These are phyloP conservation scores for Bursaphelenchus okinawaensis DNA, from an alignment of 2,888 invertebrate species.

Conservation along the genomic window DNA sequence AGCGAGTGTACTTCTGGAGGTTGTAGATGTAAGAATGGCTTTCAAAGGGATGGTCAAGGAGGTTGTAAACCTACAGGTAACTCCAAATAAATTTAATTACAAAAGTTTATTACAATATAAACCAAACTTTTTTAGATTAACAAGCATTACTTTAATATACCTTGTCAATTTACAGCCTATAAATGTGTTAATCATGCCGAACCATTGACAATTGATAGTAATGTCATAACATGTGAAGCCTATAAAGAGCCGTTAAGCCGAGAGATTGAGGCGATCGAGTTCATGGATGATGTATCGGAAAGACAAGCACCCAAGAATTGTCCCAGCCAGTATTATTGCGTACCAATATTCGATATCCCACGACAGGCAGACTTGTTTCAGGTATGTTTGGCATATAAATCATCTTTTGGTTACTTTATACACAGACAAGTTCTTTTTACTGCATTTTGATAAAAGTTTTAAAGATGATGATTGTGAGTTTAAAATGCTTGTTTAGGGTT, in stretches of 20 bases:
- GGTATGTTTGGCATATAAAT: background rate
- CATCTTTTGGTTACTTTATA: too few species aligned
- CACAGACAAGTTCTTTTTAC: background rate
- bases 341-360: constrained; percentile 49
- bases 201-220: constrained; percentile 35
- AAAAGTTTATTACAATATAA: too few species aligned
- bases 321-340: constrained; percentile 46
- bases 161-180: constrained; percentile 36
- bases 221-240: constrained; percentile 32
- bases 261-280: background rate
- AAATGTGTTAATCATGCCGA: constrained; percentile 41
- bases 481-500: constrained; percentile 31
- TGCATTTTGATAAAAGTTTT: background rate
- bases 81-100: too few species aligned
- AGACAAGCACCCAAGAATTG: constrained; percentile 28
- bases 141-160: background rate
- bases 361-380: constrained; percentile 29
- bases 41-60: constrained; percentile 51
- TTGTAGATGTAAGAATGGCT: constrained; percentile 51
- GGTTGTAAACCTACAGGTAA: constrained; percentile 51
- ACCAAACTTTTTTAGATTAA: too few species aligned
- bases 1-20: constrained; percentile 50
- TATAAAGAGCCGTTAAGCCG: background rate
- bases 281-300: background rate
- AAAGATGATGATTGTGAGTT: background rate